A percentile compares a stretch with the other conserved stretches of the same genome.
Conservation (phyloP, 2,797 vertebrate species). For the Acropternis orthonyx region DNA sequence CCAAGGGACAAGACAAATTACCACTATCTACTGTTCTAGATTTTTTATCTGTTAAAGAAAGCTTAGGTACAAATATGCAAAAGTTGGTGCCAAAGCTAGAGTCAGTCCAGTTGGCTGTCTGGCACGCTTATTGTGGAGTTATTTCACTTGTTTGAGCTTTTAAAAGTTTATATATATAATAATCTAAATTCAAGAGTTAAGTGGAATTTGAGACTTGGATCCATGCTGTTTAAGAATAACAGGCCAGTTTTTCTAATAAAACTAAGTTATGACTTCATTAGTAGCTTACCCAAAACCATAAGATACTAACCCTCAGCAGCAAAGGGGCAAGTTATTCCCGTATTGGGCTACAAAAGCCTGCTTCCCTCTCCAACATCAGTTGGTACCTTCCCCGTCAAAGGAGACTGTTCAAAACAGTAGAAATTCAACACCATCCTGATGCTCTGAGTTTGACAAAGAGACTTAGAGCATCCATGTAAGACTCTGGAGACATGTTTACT, state of each 20-base stretch:
- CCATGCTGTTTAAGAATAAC: neutral
- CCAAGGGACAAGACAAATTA: neutral
- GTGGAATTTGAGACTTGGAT: neutral
- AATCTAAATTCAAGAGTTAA: neutral
- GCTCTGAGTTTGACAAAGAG: neutral
- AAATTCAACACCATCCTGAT: constrained; percentile 16
- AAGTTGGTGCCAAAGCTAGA: neutral
- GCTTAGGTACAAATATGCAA: neutral
- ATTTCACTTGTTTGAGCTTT: neutral
- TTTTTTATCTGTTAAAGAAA: neutral
- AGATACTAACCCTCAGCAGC: neutral
- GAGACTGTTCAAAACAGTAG: neutral
- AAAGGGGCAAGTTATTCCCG: neutral
- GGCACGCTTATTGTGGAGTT: neutral
- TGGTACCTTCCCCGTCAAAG: neutral
- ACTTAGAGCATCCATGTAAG: neutral
- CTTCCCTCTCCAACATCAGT: neutral
- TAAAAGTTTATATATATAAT: neutral
- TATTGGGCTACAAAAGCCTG: neutral
- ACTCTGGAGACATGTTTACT: constrained; percentile 27
- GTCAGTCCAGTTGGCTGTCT: neutral
- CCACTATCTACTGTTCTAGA: no score
- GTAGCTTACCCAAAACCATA: neutral
- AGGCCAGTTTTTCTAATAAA: neutral
- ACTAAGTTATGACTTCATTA: neutral